Conservation (phyloP, 1,140 invertebrate species). For the fruit fly (Drosophila melanogaster) region Release_6_plus_ISO1_MT NT_033779.5:6937501-6938000, state of each 20-base stretch:
- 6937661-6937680: constrained; percentile 41
- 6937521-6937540: constrained; percentile 49
- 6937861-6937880: constrained; percentile 50
- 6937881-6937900: constrained; percentile 37
- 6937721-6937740: constrained; percentile 27
- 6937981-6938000: constrained; percentile 95
- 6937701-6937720: constrained; percentile 26
- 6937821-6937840: constrained; percentile 74
- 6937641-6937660: constrained; percentile 64
- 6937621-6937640: constrained; percentile 61
- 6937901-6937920: constrained; percentile 5
- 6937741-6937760: constrained; percentile 22
- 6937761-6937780: constrained; percentile 54
- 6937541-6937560: constrained; percentile 67
- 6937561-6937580: constrained; percentile 77
- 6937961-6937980: constrained; percentile 96
- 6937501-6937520: constrained; percentile 1
- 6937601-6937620: constrained; percentile 39
- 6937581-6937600: constrained; percentile 54
- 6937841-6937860: constrained; percentile 32
- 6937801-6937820: constrained; percentile 49
- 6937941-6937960: constrained; percentile 94
- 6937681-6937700: constrained; percentile 35
- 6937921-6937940: constrained; percentile 88
- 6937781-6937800: constrained; percentile 64